phyloP scores from a whole-genome alignment of 2,888 invertebrate genomes.

The Epinotia ramella region DNA sequence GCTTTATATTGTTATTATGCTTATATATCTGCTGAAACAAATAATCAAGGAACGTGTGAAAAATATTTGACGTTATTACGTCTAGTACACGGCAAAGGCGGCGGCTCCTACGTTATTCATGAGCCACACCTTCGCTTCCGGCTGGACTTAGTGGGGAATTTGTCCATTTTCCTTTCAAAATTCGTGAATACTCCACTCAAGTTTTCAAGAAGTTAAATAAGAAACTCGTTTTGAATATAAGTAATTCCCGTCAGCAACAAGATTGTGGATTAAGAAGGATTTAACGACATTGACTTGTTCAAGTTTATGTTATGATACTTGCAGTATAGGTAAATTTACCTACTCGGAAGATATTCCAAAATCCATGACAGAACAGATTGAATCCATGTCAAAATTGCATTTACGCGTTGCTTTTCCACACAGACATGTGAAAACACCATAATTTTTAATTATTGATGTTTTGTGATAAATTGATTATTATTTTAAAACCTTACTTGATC shows the following conservation, averaged over 20 bases:
- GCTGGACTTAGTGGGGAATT: constrained; percentile 68
- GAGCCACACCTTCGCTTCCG: constrained; percentile 66
- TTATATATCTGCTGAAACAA: background rate
- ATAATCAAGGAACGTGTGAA: constrained; percentile 59
- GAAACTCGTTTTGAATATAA: constrained; percentile 53
- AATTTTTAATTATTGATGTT: no score
- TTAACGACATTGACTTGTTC: background rate
- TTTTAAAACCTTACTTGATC: no score
- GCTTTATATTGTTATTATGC: background rate
- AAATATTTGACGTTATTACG: constrained; percentile 63
- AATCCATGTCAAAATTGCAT: no score
- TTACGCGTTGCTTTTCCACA: background rate
- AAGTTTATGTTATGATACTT: background rate
- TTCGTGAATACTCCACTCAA: constrained; percentile 61
- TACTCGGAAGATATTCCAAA: no score
- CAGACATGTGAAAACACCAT: no score
- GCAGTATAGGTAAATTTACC: background rate
- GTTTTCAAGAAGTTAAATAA: constrained; percentile 53
- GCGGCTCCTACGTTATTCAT: constrained; percentile 74
- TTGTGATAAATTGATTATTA: no score
- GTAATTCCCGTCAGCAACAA: constrained; percentile 40
- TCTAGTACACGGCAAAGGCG: constrained; percentile 70
- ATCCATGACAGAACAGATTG: no score
- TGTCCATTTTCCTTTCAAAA: constrained; percentile 67
- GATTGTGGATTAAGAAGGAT: constrained; percentile 12